Base-by-base conservation (phyloP, 37 sponge, comb jelly and placozoan genomes). In the Theonella swinhoei region DNA sequence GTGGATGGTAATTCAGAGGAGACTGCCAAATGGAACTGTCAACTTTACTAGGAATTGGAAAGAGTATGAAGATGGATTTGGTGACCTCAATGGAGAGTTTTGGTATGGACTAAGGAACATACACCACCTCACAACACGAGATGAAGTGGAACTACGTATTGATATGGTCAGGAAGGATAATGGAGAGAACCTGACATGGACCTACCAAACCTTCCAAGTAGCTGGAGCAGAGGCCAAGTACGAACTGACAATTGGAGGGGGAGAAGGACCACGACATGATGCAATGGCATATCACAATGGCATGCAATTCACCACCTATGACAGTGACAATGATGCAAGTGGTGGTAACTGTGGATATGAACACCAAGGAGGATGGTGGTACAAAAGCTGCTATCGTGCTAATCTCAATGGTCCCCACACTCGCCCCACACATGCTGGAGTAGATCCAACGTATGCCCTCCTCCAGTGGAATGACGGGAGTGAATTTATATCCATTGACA, bases 51-150 rank as follows among this genome's bases (percentile, higher is more conserved):
- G 61, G 2, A 35, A 9, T 37, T 82, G 83, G 83, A 25, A 2
- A 14, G 74, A 72, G 39, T 82, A 82, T 63, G 74, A 63, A 26
- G 59, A 82, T 72, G 83, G 83, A 34, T 82, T 82, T 82, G 83
- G 83, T 1, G 43, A 73, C 61, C 39, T 82, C 24, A 36, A 68
- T 4, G 39, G 40, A 35, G 83, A 82, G 39, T 72, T 73, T 64
- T 82, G 74, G 83, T 73, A 37, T 19, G 83, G 74, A 63, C 39
- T 82, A 20, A 25, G 74, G 28, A 82, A 72, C 40, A 71, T 82
- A 1, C 83, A 82, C 59, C 43, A 72, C 70, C 74, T 82, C 64
- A 72, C 83, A 25, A 38, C 68, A 31, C 34, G 64, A 22, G 74
- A 43, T 0, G 31, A 26, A 3, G 59, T 62, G 9, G 42, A 71